These are phyloP conservation scores for Nymphicus hollandicus DNA, from an alignment of 2,113 vertebrate species.

Conservation along the genomic window DNA sequence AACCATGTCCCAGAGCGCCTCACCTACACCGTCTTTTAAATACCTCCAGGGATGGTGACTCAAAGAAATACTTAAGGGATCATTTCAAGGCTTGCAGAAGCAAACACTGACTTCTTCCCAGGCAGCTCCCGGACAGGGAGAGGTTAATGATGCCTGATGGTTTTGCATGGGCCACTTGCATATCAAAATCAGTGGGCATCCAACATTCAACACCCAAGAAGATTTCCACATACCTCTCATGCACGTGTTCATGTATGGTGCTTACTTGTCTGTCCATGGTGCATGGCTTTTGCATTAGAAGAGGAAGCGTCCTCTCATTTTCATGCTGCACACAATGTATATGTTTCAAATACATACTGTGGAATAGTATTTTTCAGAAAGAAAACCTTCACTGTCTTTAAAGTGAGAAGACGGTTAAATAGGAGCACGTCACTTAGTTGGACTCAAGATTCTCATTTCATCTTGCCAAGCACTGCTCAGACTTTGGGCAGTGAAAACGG, in stretches of 20 bases:
- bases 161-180: not conserved
- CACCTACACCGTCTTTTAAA: not conserved
- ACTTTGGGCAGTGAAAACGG: not conserved
- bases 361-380: not conserved
- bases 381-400: not conserved
- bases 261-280: not conserved
- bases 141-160: not conserved
- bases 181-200: not conserved
- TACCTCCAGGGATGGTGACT: not conserved
- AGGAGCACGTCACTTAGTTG: not conserved
- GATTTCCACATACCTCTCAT: not conserved
- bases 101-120: not conserved
- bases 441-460: not conserved
- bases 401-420: not conserved
- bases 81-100: not conserved
- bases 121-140: not conserved
- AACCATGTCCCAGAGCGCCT: not conserved
- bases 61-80: not conserved
- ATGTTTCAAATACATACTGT: not conserved
- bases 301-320: constrained; percentile 3
- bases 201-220: not conserved
- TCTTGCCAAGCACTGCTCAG: not conserved
- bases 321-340: not conserved
- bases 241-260: fast-evolving
- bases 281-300: not conserved